Conservation (phyloP, 2,888 invertebrate species). For the Brachyopa scutellaris region DNA sequence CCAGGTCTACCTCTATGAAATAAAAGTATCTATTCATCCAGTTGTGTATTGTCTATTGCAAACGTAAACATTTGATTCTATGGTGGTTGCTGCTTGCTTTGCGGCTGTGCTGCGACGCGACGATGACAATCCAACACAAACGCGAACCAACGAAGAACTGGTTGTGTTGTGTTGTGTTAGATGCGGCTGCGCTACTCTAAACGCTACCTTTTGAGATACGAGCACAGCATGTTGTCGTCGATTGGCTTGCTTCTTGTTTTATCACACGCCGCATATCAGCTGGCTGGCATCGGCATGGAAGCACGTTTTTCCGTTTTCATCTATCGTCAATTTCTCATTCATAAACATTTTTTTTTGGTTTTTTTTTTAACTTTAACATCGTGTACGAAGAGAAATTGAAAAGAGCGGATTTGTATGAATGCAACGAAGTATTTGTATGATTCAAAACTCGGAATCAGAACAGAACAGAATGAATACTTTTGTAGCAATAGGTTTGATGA, state of each 20-base stretch:
- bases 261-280: constrained; percentile 27
- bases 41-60: constrained; percentile 21
- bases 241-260: constrained; percentile 22
- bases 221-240: constrained; percentile 13
- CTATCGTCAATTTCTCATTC: constrained; percentile 25
- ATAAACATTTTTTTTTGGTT: constrained; percentile 9
- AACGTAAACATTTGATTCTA: constrained; percentile 32
- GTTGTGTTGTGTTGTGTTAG: constrained; percentile 42
- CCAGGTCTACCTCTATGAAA: constrained; percentile 13
- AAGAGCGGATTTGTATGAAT: constrained; percentile 1
- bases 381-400: not conserved
- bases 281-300: constrained; percentile 2
- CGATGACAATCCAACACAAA: constrained; percentile 12
- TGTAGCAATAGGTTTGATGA: too few species aligned
- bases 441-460: not conserved
- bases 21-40: constrained; percentile 4
- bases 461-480: too few species aligned
- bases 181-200: constrained; percentile 4
- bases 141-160: constrained; percentile 18
- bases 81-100: not conserved
- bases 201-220: too few species aligned
- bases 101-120: not conserved
- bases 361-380: not conserved
- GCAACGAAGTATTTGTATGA: not conserved
- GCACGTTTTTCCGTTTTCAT: constrained; percentile 32